Evolutionary conservation across 2,888 invertebrate genomes (phyloP).

Genomic region (Epirrhoe tristata): DNA sequence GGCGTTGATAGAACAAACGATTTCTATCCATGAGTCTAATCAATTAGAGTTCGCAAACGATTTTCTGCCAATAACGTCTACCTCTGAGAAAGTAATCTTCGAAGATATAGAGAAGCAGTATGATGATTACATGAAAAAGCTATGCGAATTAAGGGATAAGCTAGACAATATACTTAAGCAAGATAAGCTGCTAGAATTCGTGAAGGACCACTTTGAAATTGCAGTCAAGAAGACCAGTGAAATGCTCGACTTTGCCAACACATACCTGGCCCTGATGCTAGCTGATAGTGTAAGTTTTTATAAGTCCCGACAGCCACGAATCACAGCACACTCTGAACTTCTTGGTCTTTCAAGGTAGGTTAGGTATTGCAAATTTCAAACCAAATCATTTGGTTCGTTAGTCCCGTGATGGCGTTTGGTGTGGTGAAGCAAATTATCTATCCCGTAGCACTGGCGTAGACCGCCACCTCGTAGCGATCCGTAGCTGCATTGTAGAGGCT

Average conservation of each 20-base stretch:
- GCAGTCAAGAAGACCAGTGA: conserved; percentile 54
- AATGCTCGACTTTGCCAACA: conserved; percentile 57
- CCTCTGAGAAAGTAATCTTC: conserved; percentile 51
- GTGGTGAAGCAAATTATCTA: no score
- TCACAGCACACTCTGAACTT: not conserved
- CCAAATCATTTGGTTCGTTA: no score
- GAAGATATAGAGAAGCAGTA: conserved; percentile 53
- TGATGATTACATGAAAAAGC: conserved; percentile 44
- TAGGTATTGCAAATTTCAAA: no score
- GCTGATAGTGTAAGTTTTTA: conserved; percentile 52
- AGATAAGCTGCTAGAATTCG: conserved; percentile 55
- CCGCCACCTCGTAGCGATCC: no score
- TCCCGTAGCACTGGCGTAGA: no score
- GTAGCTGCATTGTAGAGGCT: no score
- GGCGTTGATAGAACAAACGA: conserved; percentile 54
- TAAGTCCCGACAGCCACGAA: not conserved
- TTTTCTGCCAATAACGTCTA: conserved; percentile 54
- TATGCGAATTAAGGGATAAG: conserved; percentile 46
- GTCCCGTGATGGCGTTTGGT: no score
- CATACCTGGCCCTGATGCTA: conserved; percentile 57
- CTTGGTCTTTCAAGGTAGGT: no score
- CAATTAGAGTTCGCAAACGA: conserved; percentile 56
- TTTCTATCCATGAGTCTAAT: conserved; percentile 50
- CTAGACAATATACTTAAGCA: conserved; percentile 55
- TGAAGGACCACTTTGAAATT: conserved; percentile 52